Evolutionary conservation across 1,140 invertebrate species (phyloP).

Genomic region (Macrostomum lignano): DNA sequence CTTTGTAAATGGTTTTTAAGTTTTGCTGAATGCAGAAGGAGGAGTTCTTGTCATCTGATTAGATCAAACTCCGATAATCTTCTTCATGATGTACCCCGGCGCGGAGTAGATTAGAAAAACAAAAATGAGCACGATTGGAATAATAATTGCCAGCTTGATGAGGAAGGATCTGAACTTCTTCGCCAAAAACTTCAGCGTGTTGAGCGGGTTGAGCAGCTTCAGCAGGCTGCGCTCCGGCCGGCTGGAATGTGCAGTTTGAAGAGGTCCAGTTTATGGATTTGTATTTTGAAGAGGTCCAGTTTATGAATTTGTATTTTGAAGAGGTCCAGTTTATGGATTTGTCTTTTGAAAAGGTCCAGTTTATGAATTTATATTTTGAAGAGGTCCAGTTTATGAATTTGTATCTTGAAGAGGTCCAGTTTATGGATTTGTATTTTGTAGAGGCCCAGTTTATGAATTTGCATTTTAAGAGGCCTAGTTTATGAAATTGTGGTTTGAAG

Average conservation of each 20-base stretch:
- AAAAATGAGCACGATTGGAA: conserved; percentile 35
- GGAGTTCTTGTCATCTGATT: no score
- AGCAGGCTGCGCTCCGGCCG: conserved; percentile 65
- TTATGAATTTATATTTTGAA: no score
- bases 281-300: no score
- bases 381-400: no score
- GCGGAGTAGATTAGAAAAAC: conserved; percentile 48
- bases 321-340: background rate
- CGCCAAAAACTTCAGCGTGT: conserved; percentile 61
- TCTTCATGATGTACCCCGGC: conserved; percentile 59
- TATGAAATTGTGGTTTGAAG: no score
- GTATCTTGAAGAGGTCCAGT: no score
- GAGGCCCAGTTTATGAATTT: no score
- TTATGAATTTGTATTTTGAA: no score
- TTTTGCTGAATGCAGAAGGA: no score
- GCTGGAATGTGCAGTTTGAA: conserved; percentile 32
- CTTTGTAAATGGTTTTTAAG: no score
- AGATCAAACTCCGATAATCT: conserved; percentile 47
- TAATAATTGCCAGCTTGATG: conserved; percentile 39
- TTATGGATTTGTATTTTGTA: no score
- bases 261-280: background rate
- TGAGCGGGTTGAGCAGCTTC: conserved; percentile 64
- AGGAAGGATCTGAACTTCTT: conserved; percentile 71
- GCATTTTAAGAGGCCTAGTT: no score
- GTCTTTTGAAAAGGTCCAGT: background rate